Percentiles rank a stretch among this genome's conserved stretches.
These are phyloP conservation scores for Hemichromis elongatus DNA, from an alignment of 2,113 vertebrate species.

Conservation along the genomic window DNA sequence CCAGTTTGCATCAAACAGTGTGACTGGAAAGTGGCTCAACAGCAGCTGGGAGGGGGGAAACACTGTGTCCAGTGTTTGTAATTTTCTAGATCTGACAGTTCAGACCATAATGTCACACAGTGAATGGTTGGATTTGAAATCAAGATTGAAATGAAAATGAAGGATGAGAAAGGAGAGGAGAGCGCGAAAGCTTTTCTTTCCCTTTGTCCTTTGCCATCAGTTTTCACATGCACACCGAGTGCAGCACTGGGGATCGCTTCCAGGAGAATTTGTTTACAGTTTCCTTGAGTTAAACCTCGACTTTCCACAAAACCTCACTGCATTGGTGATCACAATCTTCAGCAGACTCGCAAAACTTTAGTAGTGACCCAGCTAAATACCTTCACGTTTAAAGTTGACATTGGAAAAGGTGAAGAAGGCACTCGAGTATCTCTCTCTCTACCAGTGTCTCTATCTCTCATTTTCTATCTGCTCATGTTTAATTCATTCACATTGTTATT, in stretches of 20 bases:
- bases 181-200: not conserved
- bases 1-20: not conserved
- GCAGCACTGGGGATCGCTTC: not conserved
- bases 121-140: not conserved
- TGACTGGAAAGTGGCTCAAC: not conserved
- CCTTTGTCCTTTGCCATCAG: not conserved
- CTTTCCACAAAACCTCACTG: not conserved
- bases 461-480: constrained; percentile 30
- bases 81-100: not conserved
- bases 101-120: not conserved
- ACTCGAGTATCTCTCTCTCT: not conserved
- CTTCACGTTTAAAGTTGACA: not conserved
- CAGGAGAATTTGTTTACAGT: not conserved
- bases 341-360: not conserved
- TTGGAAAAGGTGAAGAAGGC: not conserved
- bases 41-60: not conserved
- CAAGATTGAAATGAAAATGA: not conserved
- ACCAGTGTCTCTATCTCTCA: not conserved
- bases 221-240: too few relatives aligned
- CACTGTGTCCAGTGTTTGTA: not conserved
- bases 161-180: not conserved
- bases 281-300: not conserved
- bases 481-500: constrained; percentile 35
- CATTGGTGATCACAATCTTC: not conserved
- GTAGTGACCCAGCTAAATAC: not conserved